Percentiles rank a stretch among this genome's conserved stretches.
These are phyloP conservation scores for Arothron firmamentum DNA, from an alignment of 2,113 vertebrate species.

Conservation along the genomic window DNA sequence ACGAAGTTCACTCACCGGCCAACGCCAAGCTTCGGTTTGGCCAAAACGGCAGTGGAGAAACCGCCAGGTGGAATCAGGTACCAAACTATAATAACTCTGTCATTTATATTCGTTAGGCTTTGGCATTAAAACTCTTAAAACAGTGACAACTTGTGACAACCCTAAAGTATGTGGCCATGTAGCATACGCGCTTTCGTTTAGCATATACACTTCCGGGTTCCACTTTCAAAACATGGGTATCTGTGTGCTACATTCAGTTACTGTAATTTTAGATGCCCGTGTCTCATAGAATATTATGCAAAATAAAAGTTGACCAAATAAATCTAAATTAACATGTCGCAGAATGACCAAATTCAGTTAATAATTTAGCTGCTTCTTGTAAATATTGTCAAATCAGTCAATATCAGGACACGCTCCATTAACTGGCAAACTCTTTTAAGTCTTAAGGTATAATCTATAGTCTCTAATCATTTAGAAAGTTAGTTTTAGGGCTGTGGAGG, in stretches of 20 bases:
- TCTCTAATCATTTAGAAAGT: too few species aligned
- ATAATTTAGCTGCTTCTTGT: too few species aligned
- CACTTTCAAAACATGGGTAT: conserved; percentile 43
- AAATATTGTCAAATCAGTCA: too few species aligned
- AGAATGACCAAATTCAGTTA: too few species aligned
- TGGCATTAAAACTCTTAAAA: conserved; percentile 23
- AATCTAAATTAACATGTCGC: too few species aligned
- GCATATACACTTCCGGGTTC: conserved; percentile 31
- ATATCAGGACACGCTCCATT: too few species aligned
- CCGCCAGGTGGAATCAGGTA: conserved; percentile 9
- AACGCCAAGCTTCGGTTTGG: conserved; percentile 15
- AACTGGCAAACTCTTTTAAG: too few species aligned
- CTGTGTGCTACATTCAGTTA: not conserved
- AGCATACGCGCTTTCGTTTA: conserved; percentile 7
- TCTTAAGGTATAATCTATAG: too few species aligned
- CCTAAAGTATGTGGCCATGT: conserved; percentile 1
- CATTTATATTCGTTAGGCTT: not conserved
- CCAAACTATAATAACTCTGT: not conserved
- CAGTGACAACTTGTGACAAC: conserved; percentile 13
- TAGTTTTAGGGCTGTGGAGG: too few species aligned
- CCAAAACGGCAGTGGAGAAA: not conserved
- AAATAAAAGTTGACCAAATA: too few species aligned
- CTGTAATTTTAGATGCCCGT: not conserved
- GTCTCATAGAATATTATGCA: too few species aligned
- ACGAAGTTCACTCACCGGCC: conserved; percentile 57